Base-by-base conservation (phyloP, 1,140 invertebrate genomes). In the Amphibalanus amphitrite region DNA sequence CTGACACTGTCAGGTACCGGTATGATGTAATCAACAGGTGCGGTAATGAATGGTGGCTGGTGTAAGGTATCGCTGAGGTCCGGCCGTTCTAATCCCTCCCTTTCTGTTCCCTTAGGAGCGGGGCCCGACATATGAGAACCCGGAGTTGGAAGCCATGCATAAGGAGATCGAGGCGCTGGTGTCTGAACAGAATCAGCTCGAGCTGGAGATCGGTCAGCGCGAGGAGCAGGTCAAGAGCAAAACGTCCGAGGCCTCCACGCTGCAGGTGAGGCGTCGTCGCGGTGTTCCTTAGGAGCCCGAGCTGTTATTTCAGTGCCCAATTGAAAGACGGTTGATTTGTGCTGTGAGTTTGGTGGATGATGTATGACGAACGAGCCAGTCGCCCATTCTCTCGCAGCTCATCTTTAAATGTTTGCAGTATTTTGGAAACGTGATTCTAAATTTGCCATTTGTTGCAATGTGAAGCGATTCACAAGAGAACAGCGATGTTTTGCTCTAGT, bases 91-190 rank as follows among this genome's bases (percentile, higher is more conserved):
- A 65, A 6, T 65, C 3, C 3, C 26, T 23, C 26, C 4, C 20
- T 23, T 6, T 65, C 26, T 65, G 64, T 23, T 23, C 26, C 64
- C 3, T 72, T 25, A 69, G 71, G 68, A 33, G 70, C 38, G 73
- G 25, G 76, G 74, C 67, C 74, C 73, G n/a, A 79, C 80, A 70
- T 82, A 82, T 68, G 86, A 86, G 33, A 90, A 90, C 82, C 90
- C 92, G 26, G 93, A 97, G 82, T 82, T 96, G 77, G 91, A 95
- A 77, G 88, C 91, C 82, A 91, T 96, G 76, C 90, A 87, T 74
- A 92, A 93, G 79, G 93, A 96, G 79, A 95, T 96, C 77, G 90
- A 91, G 78, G 90, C 92, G 75, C 83, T 96, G 74, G 86, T 86
- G 4, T 84, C 87, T 71, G 93, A 97, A 81, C 88, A 93, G 75